Percentiles rank a stretch among this genome's conserved stretches.
Conservation (phyloP, 2,797 vertebrate species). For the Gorsachius magnificus region DNA sequence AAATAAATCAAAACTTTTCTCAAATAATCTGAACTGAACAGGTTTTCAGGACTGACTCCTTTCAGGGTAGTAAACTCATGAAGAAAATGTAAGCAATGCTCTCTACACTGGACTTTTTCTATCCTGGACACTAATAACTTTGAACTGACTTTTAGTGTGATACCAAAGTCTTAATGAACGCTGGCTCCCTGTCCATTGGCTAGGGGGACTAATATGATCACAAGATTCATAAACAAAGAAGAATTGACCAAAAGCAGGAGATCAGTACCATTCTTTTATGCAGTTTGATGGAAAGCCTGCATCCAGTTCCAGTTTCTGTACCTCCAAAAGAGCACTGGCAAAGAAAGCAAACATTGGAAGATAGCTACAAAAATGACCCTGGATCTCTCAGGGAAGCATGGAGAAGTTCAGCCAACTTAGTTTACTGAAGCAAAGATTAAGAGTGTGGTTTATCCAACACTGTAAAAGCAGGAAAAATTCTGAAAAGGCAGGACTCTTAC, state of each 20-base stretch:
- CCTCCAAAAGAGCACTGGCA: neutral
- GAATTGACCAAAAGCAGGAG: neutral
- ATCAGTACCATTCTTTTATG: neutral
- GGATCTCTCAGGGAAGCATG: neutral
- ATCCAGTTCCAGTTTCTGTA: neutral
- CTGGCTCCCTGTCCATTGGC: neutral
- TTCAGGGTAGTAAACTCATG: neutral
- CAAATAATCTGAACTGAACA: neutral
- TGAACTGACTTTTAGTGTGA: neutral
- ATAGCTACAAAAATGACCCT: neutral
- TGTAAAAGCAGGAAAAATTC: neutral
- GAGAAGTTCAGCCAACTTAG: neutral
- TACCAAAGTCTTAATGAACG: neutral
- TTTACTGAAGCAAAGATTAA: constrained; percentile 19
- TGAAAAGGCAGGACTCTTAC: constrained; percentile 21
- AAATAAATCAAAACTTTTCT: neutral
- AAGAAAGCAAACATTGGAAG: neutral
- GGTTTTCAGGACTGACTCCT: neutral
- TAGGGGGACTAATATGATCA: neutral
- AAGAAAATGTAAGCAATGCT: neutral
- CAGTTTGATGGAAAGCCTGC: neutral
- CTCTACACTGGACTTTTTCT: neutral
- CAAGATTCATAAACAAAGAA: constrained; percentile 9
- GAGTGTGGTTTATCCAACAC: constrained; percentile 3
- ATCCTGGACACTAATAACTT: neutral